Evolutionary conservation across 2,888 invertebrate genomes (phyloP), one percentile per base, ranked within the genome.

Genomic region (Sarcophaga caerulescens): DNA sequence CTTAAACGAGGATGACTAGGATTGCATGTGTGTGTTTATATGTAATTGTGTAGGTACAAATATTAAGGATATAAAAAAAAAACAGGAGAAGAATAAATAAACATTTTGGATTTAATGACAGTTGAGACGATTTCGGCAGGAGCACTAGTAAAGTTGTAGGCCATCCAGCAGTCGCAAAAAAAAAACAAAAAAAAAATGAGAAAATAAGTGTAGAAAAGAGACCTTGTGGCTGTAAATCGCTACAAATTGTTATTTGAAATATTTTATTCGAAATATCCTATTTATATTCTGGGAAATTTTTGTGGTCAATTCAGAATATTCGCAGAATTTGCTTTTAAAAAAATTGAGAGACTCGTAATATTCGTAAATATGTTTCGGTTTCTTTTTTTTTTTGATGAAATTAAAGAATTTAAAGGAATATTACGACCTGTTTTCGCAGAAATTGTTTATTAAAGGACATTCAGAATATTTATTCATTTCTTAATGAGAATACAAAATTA

Each of bases 231-330:
- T 45, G 45, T 86, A 90, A 91, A 90, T 90, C 90, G 89, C 89
- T 88, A 90, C 91, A 91, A 91, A 90, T 91, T 91, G 90, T 90
- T 89, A 90, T 90, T 90, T 89, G 88, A 91, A 90, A 89, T 88
- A 90, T 90, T 90, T 91, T 90, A 90, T 90, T 90, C 87, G 90
- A 35, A 35, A 35, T 35, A 35, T 90, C 88, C 35, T 52, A 12
- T 69, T 77, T 65, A 17, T 79, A 21, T 21, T 71, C 44, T 60
- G 59, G 44, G 5, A 59, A 52, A 73, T 19, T 19, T 14, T 52
- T 70, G 45, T 45, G 68, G 45, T 59, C 25, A 57, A 12, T 52
- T 52, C 12, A 3, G 10, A 14, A 70, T 14, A 23, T 63, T 45
- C 23, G 23, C 35, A 23, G 23, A 57, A 52, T 11, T 52, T 52